phyloP scores from a whole-genome alignment of 1,140 invertebrate species.

The Adoxophyes honmai region DNA sequence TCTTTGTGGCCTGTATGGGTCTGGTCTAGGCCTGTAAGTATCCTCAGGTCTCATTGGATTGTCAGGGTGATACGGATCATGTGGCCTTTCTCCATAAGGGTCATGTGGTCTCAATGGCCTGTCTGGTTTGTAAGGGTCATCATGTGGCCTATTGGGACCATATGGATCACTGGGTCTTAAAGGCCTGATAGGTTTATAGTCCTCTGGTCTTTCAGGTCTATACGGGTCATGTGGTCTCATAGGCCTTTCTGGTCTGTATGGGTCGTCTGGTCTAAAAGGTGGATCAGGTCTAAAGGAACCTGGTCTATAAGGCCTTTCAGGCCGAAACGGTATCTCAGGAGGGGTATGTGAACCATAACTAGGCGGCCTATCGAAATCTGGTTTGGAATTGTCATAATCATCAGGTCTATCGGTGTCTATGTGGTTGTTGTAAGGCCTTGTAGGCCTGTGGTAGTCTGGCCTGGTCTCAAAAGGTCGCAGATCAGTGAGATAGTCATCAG shows the following conservation, averaged over 20 bases:
- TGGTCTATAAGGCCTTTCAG: neutral
- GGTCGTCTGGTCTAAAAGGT: neutral
- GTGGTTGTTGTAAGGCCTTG: slow-evolving; percentile 31
- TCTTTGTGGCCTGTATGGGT: neutral
- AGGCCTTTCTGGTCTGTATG: slow-evolving; percentile 43
- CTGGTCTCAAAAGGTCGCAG: slow-evolving; percentile 35
- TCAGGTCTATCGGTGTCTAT: slow-evolving; percentile 53
- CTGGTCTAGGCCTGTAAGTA: neutral
- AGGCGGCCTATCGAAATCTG: slow-evolving; percentile 48
- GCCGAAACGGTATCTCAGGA: slow-evolving; percentile 36
- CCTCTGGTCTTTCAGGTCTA: slow-evolving; percentile 36
- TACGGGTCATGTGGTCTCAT: slow-evolving; percentile 21
- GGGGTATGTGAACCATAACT: slow-evolving; percentile 59
- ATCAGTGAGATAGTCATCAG: slow-evolving; percentile 41
- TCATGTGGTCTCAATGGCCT: no score
- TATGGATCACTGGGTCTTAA: no score
- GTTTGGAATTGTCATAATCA: slow-evolving; percentile 43
- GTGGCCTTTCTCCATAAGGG: no score
- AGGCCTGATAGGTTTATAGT: neutral
- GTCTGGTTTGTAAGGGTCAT: no score
- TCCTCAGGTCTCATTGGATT: no score
- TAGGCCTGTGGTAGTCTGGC: slow-evolving; percentile 1
- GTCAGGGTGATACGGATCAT: no score
- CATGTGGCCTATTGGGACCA: no score
- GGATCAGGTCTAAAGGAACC: slow-evolving; percentile 1